Percentiles rank a stretch among this genome's conserved stretches.
These are phyloP conservation scores for Litoditis marina DNA, from an alignment of 2,888 invertebrate species.

Conservation along the genomic window DNA sequence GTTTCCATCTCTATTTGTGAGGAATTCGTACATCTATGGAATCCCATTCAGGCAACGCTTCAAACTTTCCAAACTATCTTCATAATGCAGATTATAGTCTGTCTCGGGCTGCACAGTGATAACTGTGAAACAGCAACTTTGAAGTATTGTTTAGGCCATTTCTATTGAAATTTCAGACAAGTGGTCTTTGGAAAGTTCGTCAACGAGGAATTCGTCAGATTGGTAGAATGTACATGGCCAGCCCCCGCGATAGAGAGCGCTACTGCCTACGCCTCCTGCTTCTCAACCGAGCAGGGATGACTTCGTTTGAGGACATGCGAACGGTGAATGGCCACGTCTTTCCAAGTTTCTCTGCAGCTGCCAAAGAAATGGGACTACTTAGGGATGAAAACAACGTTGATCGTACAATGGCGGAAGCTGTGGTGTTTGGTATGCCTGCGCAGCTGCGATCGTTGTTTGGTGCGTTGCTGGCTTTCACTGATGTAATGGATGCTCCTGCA, in stretches of 20 bases:
- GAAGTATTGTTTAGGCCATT: too few species aligned
- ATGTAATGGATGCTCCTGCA: not conserved
- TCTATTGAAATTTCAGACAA: too few species aligned
- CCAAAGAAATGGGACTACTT: not conserved
- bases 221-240: not conserved
- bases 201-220: too few species aligned
- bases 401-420: constrained; percentile 4
- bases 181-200: too few species aligned
- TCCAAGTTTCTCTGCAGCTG: constrained; percentile 2
- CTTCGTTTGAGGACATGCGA: not conserved
- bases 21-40: too few species aligned
- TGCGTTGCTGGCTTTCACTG: constrained; percentile 5
- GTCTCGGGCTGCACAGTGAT: too few species aligned
- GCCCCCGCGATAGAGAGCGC: not conserved
- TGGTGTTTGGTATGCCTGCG: constrained; percentile 17
- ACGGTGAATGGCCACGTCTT: not conserved
- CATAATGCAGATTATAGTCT: too few species aligned
- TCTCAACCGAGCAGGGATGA: not conserved
- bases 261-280: constrained; percentile 5
- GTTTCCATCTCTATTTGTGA: too few species aligned
- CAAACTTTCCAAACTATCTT: too few species aligned
- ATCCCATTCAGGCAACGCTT: too few species aligned
- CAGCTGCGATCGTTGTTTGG: constrained; percentile 17
- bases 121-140: too few species aligned
- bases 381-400: not conserved